phyloP scores from a whole-genome alignment of 2,888 invertebrate species.

The Perdita meconis region DNA sequence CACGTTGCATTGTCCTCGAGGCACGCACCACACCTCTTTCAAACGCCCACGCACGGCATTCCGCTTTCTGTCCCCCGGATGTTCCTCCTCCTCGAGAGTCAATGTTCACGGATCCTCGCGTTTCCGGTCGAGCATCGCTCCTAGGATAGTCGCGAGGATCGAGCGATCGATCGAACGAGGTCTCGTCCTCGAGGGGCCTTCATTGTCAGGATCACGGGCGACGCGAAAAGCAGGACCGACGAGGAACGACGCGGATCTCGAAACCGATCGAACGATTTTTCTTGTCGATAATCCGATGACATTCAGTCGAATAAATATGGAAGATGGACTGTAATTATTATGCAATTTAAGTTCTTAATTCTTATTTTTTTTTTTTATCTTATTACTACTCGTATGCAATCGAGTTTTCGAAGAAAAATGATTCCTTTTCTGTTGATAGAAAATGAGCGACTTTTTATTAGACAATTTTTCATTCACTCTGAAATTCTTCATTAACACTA shows the following conservation, averaged over 20 bases:
- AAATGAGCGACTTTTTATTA: too few species aligned
- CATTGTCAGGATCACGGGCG: conserved; percentile 44
- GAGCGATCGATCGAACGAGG: conserved; percentile 48
- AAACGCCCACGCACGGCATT: conserved; percentile 62
- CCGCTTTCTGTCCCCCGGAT: conserved; percentile 15
- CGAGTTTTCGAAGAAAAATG: too few species aligned
- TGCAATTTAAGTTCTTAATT: too few species aligned
- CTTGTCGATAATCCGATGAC: too few species aligned
- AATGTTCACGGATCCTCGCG: background rate
- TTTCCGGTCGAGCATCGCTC: conserved; percentile 18
- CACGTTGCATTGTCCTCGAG: conserved; percentile 54
- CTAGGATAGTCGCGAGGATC: conserved; percentile 26
- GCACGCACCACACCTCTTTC: conserved; percentile 62
- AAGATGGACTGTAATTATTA: too few species aligned
- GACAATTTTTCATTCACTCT: too few species aligned
- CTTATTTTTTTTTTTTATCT: too few species aligned
- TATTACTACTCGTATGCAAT: too few species aligned
- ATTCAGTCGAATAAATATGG: too few species aligned
- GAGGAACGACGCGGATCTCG: background rate
- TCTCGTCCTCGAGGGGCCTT: conserved; percentile 40
- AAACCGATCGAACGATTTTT: too few species aligned
- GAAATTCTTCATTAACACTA: too few species aligned
- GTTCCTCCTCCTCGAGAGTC: background rate
- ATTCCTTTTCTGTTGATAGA: too few species aligned
- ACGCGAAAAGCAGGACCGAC: conserved; percentile 22